Conservation (phyloP, 2,797 vertebrate species). For the Dermochelys coriacea region DNA sequence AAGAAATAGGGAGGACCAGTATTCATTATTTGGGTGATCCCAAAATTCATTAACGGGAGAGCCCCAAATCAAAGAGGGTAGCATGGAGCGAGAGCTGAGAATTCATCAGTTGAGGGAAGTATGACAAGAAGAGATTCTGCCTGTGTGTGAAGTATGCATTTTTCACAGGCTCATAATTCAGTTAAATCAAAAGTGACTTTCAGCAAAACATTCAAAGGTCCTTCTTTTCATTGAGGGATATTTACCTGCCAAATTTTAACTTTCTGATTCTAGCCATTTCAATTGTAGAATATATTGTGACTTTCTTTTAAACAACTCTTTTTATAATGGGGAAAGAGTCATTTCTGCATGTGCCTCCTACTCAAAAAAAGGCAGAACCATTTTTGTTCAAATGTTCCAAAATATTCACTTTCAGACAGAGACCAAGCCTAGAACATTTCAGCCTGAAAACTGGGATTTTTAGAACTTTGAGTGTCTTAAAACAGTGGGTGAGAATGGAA, state of each 20-base stretch:
- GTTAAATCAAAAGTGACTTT: background rate
- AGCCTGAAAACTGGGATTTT: background rate
- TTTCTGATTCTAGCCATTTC: background rate
- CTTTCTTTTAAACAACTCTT: background rate
- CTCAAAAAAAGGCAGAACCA: background rate
- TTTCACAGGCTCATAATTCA: background rate
- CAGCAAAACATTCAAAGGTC: background rate
- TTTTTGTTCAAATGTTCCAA: background rate
- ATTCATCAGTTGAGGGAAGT: no score
- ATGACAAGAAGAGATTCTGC: fast-evolving
- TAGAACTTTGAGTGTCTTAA: background rate
- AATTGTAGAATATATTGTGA: background rate
- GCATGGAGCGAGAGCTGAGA: background rate
- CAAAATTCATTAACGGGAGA: background rate
- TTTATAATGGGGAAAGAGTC: background rate
- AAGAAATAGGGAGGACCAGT: background rate
- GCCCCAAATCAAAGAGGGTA: background rate
- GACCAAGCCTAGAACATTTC: background rate
- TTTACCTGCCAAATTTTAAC: background rate
- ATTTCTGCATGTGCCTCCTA: fast-evolving
- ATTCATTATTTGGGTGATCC: background rate
- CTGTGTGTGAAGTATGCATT: fast-evolving
- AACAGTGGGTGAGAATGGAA: background rate
- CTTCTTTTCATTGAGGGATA: background rate
- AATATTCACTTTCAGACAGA: background rate